Evolutionary conservation across 2,797 vertebrate genomes (phyloP).

Genomic region (Enoplosus armatus): DNA sequence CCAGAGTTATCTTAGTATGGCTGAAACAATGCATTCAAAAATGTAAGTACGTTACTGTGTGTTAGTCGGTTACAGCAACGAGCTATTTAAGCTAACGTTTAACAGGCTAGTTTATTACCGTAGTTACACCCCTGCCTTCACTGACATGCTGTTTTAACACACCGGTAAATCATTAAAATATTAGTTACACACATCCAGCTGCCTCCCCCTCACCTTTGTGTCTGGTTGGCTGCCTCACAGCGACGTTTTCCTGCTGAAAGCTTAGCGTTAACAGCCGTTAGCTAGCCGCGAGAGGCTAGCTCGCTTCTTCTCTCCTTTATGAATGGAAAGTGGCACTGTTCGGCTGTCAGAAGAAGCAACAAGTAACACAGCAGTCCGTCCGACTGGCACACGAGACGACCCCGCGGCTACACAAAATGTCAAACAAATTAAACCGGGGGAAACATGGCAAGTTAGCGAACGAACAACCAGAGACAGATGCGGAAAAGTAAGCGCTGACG

Average conservation of each 20-base stretch:
- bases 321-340: not conserved
- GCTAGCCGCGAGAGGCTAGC: constrained; percentile 44
- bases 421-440: not conserved
- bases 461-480: not conserved
- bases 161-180: not conserved
- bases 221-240: constrained; percentile 41
- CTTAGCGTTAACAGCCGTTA: constrained; percentile 64
- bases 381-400: not conserved
- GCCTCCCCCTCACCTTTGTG: constrained; percentile 52
- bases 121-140: fast-evolving
- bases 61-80: too few relatives aligned
- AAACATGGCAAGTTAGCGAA: constrained; percentile 27
- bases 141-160: not conserved
- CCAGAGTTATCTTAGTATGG: not conserved
- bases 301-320: constrained; percentile 10
- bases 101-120: not conserved
- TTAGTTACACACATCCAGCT: not conserved
- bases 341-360: not conserved
- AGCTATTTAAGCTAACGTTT: not conserved
- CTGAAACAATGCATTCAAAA: not conserved
- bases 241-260: constrained; percentile 22
- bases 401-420: not conserved
- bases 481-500: constrained; percentile 37
- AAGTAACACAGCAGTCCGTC: not conserved
- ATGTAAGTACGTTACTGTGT: not conserved